Evolutionary conservation across 37 sponge, comb jelly and placozoan species (phyloP), one percentile per base, ranked within the genome.

Genomic region (Axinella damicornis): DNA sequence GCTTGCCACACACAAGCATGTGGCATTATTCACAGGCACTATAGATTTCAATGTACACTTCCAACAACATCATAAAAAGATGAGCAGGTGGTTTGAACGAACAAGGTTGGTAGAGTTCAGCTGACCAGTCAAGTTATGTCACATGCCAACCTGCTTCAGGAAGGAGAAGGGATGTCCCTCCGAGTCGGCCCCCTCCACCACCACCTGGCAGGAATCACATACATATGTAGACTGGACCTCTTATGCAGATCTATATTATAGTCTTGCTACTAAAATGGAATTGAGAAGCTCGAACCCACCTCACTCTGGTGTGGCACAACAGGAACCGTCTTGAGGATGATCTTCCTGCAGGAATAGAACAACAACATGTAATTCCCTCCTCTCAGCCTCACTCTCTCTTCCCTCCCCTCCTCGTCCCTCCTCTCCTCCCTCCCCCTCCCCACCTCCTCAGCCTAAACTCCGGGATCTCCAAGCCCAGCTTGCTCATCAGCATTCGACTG

Each of bases 161-260:
- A 77, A 92, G 13, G 92, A 87, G 80, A 92, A 92, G 32, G 88
- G 83, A 55, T 39, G 46, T 16, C 84, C 88, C 61, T 76, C 83
- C 15, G 25, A 34, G 55, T 85, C 86, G 2, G 25, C 33, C 30
- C 88, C 88, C 39, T 76, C 66, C 57, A 92, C 83, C 0, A 31
- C 5, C 41, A 87, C 84, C 76, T 86, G 56, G 19, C 20, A 46
- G 46, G 46, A 9, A 46, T 4, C 4, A 46, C n/a, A n/a, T n/a
- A n/a, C n/a, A n/a, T n/a, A n/a, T n/a, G n/a, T n/a, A n/a, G n/a
- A n/a, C n/a, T n/a, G n/a, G n/a, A n/a, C n/a, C n/a, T n/a, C n/a
- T n/a, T n/a, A n/a, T n/a, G n/a, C n/a, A n/a, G n/a, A n/a, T n/a
- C n/a, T n/a, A n/a, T n/a, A n/a, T n/a, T n/a, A n/a, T n/a, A n/a